Evolutionary conservation across 2,888 invertebrate genomes (phyloP).

Genomic region (Hymenopus coronatus): DNA sequence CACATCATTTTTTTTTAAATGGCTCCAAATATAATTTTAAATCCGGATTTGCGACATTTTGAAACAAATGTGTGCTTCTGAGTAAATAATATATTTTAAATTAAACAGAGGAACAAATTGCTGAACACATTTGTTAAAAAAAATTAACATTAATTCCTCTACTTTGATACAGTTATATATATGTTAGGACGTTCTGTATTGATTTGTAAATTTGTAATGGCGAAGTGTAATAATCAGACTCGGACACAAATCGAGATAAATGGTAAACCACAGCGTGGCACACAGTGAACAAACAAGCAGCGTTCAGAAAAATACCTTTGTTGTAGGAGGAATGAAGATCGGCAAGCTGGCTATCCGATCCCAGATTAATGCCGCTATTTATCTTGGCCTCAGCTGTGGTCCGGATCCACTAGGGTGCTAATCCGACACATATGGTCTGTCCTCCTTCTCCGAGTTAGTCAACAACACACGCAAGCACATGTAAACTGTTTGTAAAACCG

Average conservation of each 20-base stretch:
- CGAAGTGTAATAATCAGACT: too few relatives aligned
- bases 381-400: neutral
- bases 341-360: neutral
- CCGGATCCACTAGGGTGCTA: neutral
- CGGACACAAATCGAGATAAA: neutral
- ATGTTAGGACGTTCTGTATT: too few relatives aligned
- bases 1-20: too few relatives aligned
- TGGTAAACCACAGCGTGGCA: neutral
- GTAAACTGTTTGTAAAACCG: neutral
- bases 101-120: too few relatives aligned
- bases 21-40: too few relatives aligned
- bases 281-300: neutral
- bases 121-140: too few relatives aligned
- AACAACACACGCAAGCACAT: neutral
- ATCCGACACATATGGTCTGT: neutral
- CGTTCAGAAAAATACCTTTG: neutral
- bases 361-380: neutral
- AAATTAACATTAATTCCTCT: too few relatives aligned
- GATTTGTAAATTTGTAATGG: too few relatives aligned
- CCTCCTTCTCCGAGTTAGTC: neutral
- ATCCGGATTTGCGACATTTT: too few relatives aligned
- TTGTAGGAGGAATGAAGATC: neutral
- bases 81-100: too few relatives aligned
- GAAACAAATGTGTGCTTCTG: too few relatives aligned
- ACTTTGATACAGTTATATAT: too few relatives aligned